Evolutionary conservation across 2,797 vertebrate species (phyloP).

Genomic region (Todus mexicanus): DNA sequence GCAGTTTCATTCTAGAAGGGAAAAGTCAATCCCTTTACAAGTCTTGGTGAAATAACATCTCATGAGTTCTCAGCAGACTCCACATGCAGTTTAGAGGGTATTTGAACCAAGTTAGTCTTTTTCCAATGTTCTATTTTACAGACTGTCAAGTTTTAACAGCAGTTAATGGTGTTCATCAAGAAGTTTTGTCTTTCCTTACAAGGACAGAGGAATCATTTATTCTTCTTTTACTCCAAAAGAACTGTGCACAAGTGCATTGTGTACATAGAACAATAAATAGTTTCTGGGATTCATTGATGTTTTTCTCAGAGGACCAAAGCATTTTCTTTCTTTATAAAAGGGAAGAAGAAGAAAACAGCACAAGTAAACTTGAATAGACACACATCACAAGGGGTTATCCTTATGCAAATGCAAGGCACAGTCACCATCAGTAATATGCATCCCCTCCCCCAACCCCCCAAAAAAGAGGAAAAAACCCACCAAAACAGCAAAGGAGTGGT

Average conservation of each 20-base stretch:
- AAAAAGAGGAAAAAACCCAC: not conserved
- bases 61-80: not conserved
- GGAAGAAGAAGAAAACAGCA: not conserved
- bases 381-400: not conserved
- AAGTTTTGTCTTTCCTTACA: not conserved
- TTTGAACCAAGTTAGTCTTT: not conserved
- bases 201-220: not conserved
- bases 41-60: not conserved
- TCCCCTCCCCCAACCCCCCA: too few species aligned
- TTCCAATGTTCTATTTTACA: not conserved
- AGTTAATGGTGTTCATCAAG: not conserved
- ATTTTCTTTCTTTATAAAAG: not conserved
- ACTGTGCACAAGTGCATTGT: not conserved
- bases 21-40: not conserved
- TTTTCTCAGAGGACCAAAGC: constrained; percentile 7
- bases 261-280: not conserved
- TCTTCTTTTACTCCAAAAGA: not conserved
- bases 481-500: not conserved
- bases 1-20: not conserved
- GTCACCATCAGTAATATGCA: not conserved
- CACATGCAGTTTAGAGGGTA: not conserved
- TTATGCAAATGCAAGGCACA: not conserved
- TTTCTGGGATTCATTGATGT: not conserved
- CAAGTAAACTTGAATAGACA: not conserved
- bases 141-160: not conserved